Evolutionary conservation across 2,113 vertebrate genomes (phyloP), one percentile per base, ranked within the genome.

Genomic region (Chaenocephalus aceratus): DNA sequence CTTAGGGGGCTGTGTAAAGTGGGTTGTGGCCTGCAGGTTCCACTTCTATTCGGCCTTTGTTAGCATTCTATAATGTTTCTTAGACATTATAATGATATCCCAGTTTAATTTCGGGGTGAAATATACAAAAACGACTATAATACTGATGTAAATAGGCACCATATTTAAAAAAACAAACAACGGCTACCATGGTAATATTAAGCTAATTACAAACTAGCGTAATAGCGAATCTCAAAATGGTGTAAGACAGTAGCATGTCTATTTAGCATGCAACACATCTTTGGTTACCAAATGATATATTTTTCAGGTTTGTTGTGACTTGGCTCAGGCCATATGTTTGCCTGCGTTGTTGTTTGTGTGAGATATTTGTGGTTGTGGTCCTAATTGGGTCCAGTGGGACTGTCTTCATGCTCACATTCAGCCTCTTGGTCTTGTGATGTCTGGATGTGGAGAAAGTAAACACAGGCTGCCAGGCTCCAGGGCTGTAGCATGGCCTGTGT

Each of bases 21-120:
- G 69, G 82, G 76, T 23, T 75, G 76, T 78, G 92, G 92, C 92
- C 90, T 93, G 86, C 87, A 93, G 79, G 68, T 90, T 68, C 83
- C 18, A 18, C 57, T 83, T 74, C n/a, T 46, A 6, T 23, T 45
- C n/a, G 8, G 8, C 48, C 34, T 11, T 3, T 68, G 3, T 30
- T 23, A 53, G 16, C 5, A 15, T n/a, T 7, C 41, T 12, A 5
- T 9, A 3, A 3, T 10, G 45, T 30, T 30, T 73, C 11, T 51
- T 70, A 10, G 34, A 61, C 2, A 21, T 58, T 18, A 4, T 18
- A 34, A 21, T 16, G 0, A 34, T 11, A 56, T n/a, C 12, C 2
- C 21, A 66, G 48, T 6, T 5, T 21, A 59, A 54, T 56, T 12
- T 64, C 0, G 0, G 1, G 2, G 10, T 36, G n/a, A 18, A 62